phyloP scores from a whole-genome alignment of 2,888 invertebrate species.

The Trissoscelio sp. region DNA sequence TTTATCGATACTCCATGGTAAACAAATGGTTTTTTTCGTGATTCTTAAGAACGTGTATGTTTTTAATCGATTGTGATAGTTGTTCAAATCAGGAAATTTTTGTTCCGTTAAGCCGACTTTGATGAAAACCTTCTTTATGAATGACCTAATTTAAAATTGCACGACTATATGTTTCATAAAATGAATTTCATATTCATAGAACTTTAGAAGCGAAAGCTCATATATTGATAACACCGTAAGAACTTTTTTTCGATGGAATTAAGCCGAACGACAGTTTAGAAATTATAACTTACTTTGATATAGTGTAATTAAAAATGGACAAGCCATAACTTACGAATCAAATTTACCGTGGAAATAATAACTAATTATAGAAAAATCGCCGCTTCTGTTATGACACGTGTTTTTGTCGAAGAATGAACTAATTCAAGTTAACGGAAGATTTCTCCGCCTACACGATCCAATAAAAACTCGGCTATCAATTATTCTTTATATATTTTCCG shows the following conservation, averaged over 20 bases:
- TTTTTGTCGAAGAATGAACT: not conserved
- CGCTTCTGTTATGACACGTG: conserved; percentile 2
- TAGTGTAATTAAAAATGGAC: not conserved
- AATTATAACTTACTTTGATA: not conserved
- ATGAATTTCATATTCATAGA: conserved; percentile 58
- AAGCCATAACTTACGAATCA: not conserved
- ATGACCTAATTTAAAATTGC: conserved; percentile 57
- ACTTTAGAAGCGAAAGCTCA: conserved; percentile 23
- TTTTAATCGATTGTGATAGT: conserved; percentile 43
- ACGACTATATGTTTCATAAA: conserved; percentile 31
- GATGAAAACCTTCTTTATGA: conserved; percentile 55
- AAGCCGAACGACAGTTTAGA: not conserved
- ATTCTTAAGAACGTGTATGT: conserved; percentile 22
- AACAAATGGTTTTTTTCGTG: conserved; percentile 19
- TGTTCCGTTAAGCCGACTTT: conserved; percentile 57
- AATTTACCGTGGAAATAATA: conserved; percentile 8
- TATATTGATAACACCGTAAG: conserved; percentile 46
- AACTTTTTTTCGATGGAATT: not conserved
- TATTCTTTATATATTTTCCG: conserved; percentile 5
- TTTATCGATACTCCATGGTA: conserved; percentile 25
- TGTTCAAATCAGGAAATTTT: conserved; percentile 45
- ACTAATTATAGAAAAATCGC: conserved; percentile 1
- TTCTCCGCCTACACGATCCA: not conserved
- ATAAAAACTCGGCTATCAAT: conserved; percentile 12
- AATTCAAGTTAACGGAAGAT: conserved; percentile 2